Base-by-base conservation (phyloP, 1,140 invertebrate genomes). In the Lethocerus indicus region DNA sequence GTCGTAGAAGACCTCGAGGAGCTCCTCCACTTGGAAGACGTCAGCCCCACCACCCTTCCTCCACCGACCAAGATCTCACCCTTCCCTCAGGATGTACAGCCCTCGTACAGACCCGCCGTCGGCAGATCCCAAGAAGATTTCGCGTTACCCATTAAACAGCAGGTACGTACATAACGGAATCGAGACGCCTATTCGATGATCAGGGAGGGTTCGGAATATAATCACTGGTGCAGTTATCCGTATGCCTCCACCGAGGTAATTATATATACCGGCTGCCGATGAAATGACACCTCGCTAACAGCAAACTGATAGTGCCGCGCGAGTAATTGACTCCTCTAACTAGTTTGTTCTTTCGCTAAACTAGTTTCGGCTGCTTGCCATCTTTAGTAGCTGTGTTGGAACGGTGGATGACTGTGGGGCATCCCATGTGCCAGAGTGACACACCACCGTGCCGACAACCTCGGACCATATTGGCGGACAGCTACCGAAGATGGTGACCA, bases 121-220 rank as follows among this genome's bases (percentile, higher is more conserved):
- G n/a, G n/a, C n/a, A n/a, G n/a, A 2, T 25, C 47, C 9, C 44
- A 35, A 14, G 47, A 47, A 7, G 39, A 53, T 41, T 29, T 49
- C 21, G 28, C 47, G 6, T 21, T 45, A 2, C 47, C 51, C 14
- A 23, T 29, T 6, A 53, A 47, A 20, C 46, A 49, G 23, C 51
- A 48, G 47, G 51, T 49, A 40, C 25, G 20, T 2, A 26, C 23
- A 21, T 27, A 21, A 20, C 21, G 27, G 12, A 47, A 28, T 18
- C 12, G n/a, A 40, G 35, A 20, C 21, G 21, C 4, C 26, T 32
- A 32, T n/a, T 32, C 29, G n/a, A 32, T 32, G 7, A 9, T n/a
- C 7, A n/a, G n/a, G 12, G 21, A 40, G 5, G 21, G 7, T 9
- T 9, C 7, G 6, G 37, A 6, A 9, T 6, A 9, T 16, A 40